These are phyloP conservation scores for Drosophila pseudotakahashii DNA, from an alignment of 2,888 invertebrate species.

Conservation along the genomic window DNA sequence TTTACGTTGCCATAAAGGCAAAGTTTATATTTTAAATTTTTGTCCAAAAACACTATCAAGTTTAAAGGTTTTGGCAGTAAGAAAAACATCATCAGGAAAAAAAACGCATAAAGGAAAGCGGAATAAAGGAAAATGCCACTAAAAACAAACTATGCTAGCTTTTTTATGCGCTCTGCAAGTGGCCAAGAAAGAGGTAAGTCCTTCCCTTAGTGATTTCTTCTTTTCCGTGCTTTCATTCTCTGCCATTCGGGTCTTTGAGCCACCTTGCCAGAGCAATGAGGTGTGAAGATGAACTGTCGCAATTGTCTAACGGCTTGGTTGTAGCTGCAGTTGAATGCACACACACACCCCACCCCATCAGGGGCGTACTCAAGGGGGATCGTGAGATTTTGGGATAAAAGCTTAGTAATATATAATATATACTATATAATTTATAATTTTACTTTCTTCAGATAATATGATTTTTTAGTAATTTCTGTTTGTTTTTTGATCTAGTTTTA, in stretches of 20 bases:
- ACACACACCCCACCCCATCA: conserved; percentile 17
- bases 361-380: conserved; percentile 4
- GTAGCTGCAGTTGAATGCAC: conserved; percentile 48
- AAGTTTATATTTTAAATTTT: conserved; percentile 26
- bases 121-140: conserved; percentile 36
- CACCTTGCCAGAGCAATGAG: conserved; percentile 71
- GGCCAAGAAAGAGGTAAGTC: conserved; percentile 39
- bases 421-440: too few relatives aligned
- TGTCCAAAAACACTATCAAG: conserved; percentile 12
- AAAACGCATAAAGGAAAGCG: conserved; percentile 20
- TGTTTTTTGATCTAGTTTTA: too few relatives aligned
- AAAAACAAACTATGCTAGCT: conserved; percentile 46
- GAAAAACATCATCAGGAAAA: conserved; percentile 15
- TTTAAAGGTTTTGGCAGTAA: conserved; percentile 25
- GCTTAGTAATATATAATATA: too few relatives aligned
- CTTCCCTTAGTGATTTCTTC: conserved; percentile 14
- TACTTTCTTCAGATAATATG: too few relatives aligned
- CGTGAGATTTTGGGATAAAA: background rate
- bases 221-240: conserved; percentile 21
- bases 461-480: too few relatives aligned
- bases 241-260: conserved; percentile 47
- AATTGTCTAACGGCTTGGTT: conserved; percentile 70
- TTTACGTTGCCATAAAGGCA: background rate
- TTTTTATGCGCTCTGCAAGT: conserved; percentile 36
- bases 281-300: conserved; percentile 79